A percentile compares a stretch with the other conserved stretches of the same genome.
phyloP scores from a whole-genome alignment of 2,888 invertebrate species.

The Eustalomyia histrio region DNA sequence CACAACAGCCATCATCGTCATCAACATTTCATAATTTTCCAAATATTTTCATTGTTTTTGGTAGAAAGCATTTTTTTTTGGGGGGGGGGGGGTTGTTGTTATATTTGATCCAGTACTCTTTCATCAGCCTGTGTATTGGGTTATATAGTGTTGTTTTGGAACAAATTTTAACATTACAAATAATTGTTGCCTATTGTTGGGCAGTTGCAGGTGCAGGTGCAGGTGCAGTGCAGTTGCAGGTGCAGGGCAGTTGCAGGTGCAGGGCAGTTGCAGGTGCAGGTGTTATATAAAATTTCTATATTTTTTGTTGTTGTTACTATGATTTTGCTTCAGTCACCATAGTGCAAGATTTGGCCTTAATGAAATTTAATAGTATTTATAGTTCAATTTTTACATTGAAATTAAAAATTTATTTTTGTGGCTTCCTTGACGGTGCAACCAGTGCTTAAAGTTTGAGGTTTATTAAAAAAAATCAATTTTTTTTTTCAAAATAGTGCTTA shows the following conservation, averaged over 20 bases:
- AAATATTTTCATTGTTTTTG: neutral
- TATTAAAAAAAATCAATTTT: no score
- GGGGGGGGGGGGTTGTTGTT: neutral
- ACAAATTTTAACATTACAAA: constrained; percentile 38
- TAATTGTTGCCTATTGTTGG: constrained; percentile 14
- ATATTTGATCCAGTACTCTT: constrained; percentile 1
- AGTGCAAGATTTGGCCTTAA: neutral
- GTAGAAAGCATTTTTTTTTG: no score
- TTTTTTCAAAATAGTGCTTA: no score
- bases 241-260: no score
- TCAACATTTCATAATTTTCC: constrained; percentile 22
- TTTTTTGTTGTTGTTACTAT: neutral
- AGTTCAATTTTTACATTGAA: no score
- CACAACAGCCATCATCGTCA: constrained; percentile 31
- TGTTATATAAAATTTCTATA: constrained; percentile 14
- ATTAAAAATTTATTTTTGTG: no score
- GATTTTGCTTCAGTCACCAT: neutral
- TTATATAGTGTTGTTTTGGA: neutral
- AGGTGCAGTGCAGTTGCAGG: constrained; percentile 20
- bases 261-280: constrained; percentile 11
- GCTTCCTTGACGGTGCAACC: no score
- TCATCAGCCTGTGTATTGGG: neutral
- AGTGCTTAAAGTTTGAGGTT: no score
- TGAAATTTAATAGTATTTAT: no score
- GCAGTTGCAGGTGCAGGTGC: constrained; percentile 25